Evolutionary conservation across 2,888 invertebrate species (phyloP).

Genomic region (Gnatocerus cornutus): DNA sequence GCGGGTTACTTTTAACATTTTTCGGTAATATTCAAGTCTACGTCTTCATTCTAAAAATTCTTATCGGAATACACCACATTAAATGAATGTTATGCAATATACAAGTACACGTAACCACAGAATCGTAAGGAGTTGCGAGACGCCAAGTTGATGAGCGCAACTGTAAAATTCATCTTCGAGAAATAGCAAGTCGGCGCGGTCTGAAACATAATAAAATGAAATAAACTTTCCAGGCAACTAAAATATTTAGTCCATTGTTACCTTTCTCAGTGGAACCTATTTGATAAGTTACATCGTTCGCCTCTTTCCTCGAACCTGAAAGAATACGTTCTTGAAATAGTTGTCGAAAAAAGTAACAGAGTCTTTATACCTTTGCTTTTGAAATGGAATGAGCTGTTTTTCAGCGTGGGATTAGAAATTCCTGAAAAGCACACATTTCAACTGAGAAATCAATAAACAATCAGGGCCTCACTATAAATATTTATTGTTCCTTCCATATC

Average conservation of each 20-base stretch:
- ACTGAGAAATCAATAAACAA: conserved; percentile 10
- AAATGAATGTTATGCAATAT: conserved; percentile 47
- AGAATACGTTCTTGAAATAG: conserved; percentile 24
- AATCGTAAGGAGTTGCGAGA: conserved; percentile 46
- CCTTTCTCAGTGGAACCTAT: conserved; percentile 54
- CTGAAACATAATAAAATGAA: conserved; percentile 55
- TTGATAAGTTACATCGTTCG: conserved; percentile 53
- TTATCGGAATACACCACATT: conserved; percentile 45
- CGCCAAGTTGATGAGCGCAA: conserved; percentile 54
- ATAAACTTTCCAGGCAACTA: conserved; percentile 49
- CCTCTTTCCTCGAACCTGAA: conserved; percentile 51
- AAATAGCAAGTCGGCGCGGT: conserved; percentile 59
- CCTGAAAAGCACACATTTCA: conserved; percentile 38
- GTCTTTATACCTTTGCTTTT: conserved; percentile 45
- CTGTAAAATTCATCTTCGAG: conserved; percentile 60
- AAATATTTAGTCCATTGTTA: conserved; percentile 53
- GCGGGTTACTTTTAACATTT: conserved; percentile 35
- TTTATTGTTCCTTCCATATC: conserved; percentile 83
- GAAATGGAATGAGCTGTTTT: conserved; percentile 42
- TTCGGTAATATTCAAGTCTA: conserved; percentile 28
- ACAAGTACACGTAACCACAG: conserved; percentile 47
- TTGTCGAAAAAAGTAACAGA: conserved; percentile 15
- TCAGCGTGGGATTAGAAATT: conserved; percentile 47
- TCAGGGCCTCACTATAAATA: conserved; percentile 77
- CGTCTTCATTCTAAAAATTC: conserved; percentile 25